Conservation (phyloP, 2,797 vertebrate genomes). For the Propithecus deckenii region DNA sequence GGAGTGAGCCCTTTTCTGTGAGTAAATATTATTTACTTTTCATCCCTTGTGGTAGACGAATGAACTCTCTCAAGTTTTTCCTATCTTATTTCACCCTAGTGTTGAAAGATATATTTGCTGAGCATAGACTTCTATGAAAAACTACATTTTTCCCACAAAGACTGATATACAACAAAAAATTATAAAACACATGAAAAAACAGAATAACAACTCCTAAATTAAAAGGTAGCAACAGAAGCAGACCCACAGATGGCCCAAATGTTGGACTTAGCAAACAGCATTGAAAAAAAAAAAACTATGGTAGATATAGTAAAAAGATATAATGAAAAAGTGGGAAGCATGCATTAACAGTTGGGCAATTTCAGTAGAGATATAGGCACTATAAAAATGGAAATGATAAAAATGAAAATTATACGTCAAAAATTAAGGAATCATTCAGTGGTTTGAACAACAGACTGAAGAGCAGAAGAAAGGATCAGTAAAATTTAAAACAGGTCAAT, state of each 20-base stretch:
- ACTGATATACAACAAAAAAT: neutral
- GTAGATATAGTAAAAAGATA: neutral
- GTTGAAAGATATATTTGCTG: neutral
- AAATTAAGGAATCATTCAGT: neutral
- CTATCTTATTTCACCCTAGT: neutral
- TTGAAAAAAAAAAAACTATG: neutral
- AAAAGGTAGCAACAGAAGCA: neutral
- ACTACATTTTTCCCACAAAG: neutral
- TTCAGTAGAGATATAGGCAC: neutral
- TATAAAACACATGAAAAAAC: neutral
- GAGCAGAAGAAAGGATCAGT: neutral
- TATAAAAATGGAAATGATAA: neutral
- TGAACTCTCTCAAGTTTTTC: neutral
- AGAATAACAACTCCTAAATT: neutral
- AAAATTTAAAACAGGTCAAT: neutral
- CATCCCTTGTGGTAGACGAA: neutral
- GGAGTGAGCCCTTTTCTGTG: neutral
- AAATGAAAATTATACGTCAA: neutral
- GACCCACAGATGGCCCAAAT: neutral
- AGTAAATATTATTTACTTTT: neutral
- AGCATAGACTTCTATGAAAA: neutral
- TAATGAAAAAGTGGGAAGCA: neutral
- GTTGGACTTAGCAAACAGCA: neutral
- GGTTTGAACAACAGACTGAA: neutral
- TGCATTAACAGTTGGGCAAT: neutral